Evolutionary conservation across 1,140 invertebrate genomes (phyloP).

Genomic region (Apis laboriosa): DNA sequence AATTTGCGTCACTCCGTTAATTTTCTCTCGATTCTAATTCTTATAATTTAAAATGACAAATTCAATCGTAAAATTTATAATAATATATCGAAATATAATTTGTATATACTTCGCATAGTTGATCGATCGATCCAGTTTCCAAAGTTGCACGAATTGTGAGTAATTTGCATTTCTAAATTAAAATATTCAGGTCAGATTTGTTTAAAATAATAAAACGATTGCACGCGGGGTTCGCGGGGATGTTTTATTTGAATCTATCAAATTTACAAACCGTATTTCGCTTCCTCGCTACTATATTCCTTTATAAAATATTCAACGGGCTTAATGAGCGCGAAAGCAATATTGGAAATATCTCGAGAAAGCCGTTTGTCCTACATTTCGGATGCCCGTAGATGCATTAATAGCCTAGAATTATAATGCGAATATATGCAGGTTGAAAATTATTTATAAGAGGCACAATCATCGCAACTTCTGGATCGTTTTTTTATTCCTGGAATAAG

Average conservation of each 20-base stretch:
- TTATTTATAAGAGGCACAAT: background rate
- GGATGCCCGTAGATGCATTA: background rate
- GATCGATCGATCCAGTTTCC: too few relatives aligned
- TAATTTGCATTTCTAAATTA: background rate
- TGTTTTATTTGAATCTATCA: background rate
- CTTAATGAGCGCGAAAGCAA: background rate
- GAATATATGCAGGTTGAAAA: conserved; percentile 1
- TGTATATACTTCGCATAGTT: too few relatives aligned
- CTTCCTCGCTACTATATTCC: background rate
- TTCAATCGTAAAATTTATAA: too few relatives aligned
- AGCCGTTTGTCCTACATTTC: conserved; percentile 13
- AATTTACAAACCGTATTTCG: background rate
- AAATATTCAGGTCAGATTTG: background rate
- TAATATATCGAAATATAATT: too few relatives aligned
- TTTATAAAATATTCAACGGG: conserved; percentile 6
- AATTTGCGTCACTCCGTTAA: too few relatives aligned
- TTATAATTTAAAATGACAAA: too few relatives aligned
- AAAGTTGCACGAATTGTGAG: too few relatives aligned
- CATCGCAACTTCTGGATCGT: background rate
- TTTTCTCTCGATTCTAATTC: too few relatives aligned
- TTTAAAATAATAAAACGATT: background rate
- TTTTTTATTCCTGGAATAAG: background rate
- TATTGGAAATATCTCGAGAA: conserved; percentile 25
- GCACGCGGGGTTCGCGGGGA: too few relatives aligned
- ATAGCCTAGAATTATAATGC: background rate